Conservation (phyloP, 2,797 vertebrate species). For the Anniella stebbinsi region DNA sequence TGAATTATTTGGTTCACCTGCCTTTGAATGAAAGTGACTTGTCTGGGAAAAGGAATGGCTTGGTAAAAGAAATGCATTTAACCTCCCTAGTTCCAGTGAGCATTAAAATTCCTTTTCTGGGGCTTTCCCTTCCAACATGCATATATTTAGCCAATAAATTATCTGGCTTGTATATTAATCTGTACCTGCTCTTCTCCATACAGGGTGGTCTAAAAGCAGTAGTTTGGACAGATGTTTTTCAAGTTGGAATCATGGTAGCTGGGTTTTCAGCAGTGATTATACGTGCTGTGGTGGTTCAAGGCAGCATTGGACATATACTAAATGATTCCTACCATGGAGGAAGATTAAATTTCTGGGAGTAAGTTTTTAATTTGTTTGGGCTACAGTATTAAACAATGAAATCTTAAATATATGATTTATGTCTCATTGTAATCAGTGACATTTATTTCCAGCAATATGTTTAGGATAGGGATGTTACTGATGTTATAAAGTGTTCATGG, state of each 20-base stretch:
- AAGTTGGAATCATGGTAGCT: conserved; percentile 92
- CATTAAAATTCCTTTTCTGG: background rate
- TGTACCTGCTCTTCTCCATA: conserved; percentile 23
- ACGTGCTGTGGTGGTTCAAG: conserved; percentile 83
- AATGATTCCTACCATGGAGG: conserved; percentile 87
- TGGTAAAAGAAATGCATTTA: background rate
- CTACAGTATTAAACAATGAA: background rate
- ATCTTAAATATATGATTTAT: background rate
- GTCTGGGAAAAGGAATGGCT: background rate
- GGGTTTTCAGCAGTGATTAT: conserved; percentile 91
- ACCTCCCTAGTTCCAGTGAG: background rate
- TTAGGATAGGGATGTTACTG: background rate
- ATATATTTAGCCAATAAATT: background rate
- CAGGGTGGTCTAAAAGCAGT: conserved; percentile 97
- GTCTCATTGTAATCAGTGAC: background rate
- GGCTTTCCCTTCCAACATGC: background rate
- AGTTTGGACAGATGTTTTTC: conserved; percentile 97
- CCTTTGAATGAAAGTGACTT: background rate
- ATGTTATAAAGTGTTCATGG: background rate
- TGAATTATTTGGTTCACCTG: background rate
- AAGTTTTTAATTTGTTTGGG: conserved; percentile 72
- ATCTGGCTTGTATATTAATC: conserved; percentile 22
- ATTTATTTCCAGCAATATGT: background rate
- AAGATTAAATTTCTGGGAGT: conserved; percentile 94
- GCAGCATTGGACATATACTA: conserved; percentile 84